These are phyloP conservation scores for Nomada fabriciana DNA, from an alignment of 2,888 invertebrate genomes.

Conservation along the genomic window DNA sequence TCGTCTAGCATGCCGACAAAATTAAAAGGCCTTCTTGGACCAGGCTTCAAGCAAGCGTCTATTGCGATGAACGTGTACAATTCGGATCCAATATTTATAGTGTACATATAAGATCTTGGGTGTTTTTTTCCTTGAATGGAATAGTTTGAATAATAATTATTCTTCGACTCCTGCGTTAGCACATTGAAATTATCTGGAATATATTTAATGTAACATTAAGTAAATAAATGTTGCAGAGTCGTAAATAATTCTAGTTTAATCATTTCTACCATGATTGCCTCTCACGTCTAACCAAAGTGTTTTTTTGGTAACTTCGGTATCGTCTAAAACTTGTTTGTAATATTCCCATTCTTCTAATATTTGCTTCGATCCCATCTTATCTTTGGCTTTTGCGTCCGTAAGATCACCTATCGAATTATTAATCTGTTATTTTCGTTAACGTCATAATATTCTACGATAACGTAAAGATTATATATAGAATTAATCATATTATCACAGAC, in stretches of 20 bases:
- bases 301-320: slow-evolving; percentile 88
- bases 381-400: slow-evolving; percentile 93
- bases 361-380: slow-evolving; percentile 93
- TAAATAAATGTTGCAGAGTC: neutral
- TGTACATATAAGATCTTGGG: slow-evolving; percentile 91
- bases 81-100: slow-evolving; percentile 86
- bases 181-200: slow-evolving; percentile 95
- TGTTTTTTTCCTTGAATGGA: slow-evolving; percentile 91
- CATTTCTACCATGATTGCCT: slow-evolving; percentile 93
- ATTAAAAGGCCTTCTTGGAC: slow-evolving; percentile 94
- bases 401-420: slow-evolving; percentile 88
- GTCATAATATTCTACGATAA: too few relatives aligned
- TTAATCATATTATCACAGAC: neutral
- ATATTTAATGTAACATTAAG: neutral
- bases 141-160: slow-evolving; percentile 91
- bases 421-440: neutral
- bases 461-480: too few relatives aligned
- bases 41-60: slow-evolving; percentile 95
- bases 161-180: slow-evolving; percentile 87
- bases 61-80: slow-evolving; percentile 93
- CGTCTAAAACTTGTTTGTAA: slow-evolving; percentile 89
- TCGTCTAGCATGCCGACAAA: slow-evolving; percentile 91
- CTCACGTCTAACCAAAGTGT: slow-evolving; percentile 95
- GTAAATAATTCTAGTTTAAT: neutral
- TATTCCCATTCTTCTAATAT: slow-evolving; percentile 92